Base-by-base conservation (phyloP, 2,113 vertebrate genomes). In the Nyctereutes procyonoides region DNA sequence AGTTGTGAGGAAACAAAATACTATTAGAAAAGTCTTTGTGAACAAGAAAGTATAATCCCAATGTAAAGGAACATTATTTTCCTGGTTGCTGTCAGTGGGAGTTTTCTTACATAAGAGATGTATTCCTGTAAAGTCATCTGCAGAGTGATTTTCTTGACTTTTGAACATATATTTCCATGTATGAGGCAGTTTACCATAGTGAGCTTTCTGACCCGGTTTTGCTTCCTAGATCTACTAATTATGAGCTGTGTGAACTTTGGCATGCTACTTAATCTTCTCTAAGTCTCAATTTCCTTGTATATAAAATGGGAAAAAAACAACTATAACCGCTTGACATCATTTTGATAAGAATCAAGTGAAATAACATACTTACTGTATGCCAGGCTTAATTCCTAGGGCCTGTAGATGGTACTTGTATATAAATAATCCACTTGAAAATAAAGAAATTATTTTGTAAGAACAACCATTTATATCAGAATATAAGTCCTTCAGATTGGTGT, bases 1-100 rank as follows among this genome's bases (percentile, higher is more conserved):
- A 63, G 38, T 17, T 87, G 2, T 65, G 19, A 95, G 69, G 38
- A 96, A 94, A 86, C 81, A 91, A 85, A 94, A 85, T 30, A 81
- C 56, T 88, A 28, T 24, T n/a, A 86, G 76, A 43, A 93, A 82
- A 96, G 93, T 19, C 51, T 94, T 89, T 91, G 32, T 96, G 62
- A 92, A 17, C 16, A 77, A 62, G 26, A 80, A 67, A 62, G 48
- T 58, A 1, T 30, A 43, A 26, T 48, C 32, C 12, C 93, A 22
- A 55, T 20, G 16, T 58, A 43, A 85, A 56, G 58, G 22, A 20
- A 12, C 38, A 0, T 85, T 89, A 76, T 8, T 81, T 14, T 85
- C 79, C 20, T 74, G 19, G 12, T 20, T 80, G 10, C 20, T 95
- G 63, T 67, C 28, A 65, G 1, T 32, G 35, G 7, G 51, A 71